phyloP scores from a whole-genome alignment of 2,113 vertebrate species.

The Oxyura jamaicensis region DNA sequence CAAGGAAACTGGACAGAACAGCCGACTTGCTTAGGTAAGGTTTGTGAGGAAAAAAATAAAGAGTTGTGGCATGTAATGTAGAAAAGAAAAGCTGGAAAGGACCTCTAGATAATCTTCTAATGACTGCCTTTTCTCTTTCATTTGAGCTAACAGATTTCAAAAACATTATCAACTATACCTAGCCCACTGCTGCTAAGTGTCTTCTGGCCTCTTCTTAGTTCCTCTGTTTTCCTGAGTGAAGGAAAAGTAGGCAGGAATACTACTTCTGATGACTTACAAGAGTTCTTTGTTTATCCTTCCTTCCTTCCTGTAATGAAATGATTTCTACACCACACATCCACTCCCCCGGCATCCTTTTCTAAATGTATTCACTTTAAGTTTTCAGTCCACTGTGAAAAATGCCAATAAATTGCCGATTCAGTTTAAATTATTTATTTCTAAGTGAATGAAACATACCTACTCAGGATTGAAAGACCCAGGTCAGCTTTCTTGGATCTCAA shows the following conservation, averaged over 20 bases:
- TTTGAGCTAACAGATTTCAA: neutral
- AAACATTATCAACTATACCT: neutral
- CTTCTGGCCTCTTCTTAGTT: neutral
- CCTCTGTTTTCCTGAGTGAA: neutral
- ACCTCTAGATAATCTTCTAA: neutral
- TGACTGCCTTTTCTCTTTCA: neutral
- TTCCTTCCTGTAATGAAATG: neutral
- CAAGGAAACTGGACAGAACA: slow-evolving; percentile 75
- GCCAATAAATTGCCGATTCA: neutral
- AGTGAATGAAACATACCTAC: neutral
- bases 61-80: neutral
- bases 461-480: neutral
- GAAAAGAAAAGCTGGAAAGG: neutral
- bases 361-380: neutral
- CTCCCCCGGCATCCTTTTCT: neutral
- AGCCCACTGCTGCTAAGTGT: neutral
- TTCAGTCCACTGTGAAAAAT: neutral
- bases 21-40: slow-evolving; percentile 78
- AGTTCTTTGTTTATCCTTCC: neutral
- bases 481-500: neutral
- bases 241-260: neutral
- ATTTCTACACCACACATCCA: neutral
- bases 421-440: neutral
- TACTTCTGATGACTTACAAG: neutral
- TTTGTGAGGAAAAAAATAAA: neutral